Conservation (phyloP, 2,888 invertebrate genomes). For the Pristionchus japonicus region DNA sequence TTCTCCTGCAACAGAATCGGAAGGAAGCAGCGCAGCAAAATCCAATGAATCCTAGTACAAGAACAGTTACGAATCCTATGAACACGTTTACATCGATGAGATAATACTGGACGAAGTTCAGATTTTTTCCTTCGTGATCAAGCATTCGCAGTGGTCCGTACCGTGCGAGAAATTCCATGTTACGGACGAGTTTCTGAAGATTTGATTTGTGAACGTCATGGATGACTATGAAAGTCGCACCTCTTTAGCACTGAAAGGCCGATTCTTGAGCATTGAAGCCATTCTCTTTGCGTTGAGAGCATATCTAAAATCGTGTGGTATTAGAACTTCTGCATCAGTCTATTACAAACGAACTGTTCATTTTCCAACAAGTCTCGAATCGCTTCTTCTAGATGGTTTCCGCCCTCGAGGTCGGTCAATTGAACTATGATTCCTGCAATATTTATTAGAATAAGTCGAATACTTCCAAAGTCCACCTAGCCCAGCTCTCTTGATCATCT, state of each 20-base stretch:
- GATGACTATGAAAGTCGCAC: background rate
- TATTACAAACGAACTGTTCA: background rate
- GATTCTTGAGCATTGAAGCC: background rate
- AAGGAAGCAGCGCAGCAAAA: background rate
- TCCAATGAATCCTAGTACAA: background rate
- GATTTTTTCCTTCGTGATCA: background rate
- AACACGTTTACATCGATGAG: background rate
- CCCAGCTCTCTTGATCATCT: constrained; percentile 18
- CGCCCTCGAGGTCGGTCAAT: background rate
- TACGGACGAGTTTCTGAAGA: background rate
- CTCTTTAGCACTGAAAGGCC: background rate
- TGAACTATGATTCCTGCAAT: background rate
- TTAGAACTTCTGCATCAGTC: too few relatives aligned
- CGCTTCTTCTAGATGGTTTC: background rate
- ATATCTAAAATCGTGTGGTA: background rate
- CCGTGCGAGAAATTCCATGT: background rate
- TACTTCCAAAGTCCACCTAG: background rate
- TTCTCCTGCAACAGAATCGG: background rate
- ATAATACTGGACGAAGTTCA: background rate
- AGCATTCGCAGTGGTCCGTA: constrained; percentile 12
- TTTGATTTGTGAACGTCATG: background rate
- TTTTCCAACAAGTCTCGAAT: background rate
- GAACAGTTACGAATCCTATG: background rate
- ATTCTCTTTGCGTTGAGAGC: background rate
- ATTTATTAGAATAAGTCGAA: background rate